phyloP scores from a whole-genome alignment of 1,140 invertebrate species.

The Eciton burchellii region DNA sequence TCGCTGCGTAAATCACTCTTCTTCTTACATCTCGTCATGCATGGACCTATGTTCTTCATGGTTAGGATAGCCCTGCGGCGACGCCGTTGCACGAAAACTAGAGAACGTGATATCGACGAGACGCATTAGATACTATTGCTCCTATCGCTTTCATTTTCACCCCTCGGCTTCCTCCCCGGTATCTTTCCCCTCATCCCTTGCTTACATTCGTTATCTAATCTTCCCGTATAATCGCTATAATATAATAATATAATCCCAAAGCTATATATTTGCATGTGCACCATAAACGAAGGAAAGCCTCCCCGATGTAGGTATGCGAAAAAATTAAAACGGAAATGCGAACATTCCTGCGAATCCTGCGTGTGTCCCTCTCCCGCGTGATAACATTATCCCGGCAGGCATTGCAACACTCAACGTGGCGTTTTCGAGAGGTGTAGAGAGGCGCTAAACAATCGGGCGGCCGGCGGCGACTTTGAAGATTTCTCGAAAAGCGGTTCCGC shows the following conservation, averaged over 20 bases:
- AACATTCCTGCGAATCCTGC: neutral
- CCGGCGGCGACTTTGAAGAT: conserved; percentile 67
- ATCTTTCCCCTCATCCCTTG: neutral
- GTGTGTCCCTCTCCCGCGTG: neutral
- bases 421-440: neutral
- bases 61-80: conserved; percentile 46
- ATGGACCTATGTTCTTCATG: conserved; percentile 29
- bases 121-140: conserved; percentile 28
- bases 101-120: conserved; percentile 46
- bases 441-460: conserved; percentile 73
- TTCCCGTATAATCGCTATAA: neutral
- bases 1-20: conserved; percentile 44
- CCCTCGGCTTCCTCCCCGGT: neutral
- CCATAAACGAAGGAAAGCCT: neutral
- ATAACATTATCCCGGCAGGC: neutral
- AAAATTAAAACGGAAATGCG: neutral
- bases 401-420: neutral
- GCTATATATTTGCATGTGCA: neutral
- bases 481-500: conserved; percentile 75
- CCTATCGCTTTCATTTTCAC: conserved; percentile 23
- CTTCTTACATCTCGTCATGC: conserved; percentile 51
- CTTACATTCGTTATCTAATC: neutral
- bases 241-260: neutral
- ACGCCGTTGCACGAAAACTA: conserved; percentile 57
- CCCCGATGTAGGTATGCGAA: neutral